Evolutionary conservation across 1,140 invertebrate genomes (phyloP), one percentile per base, ranked within the genome.

Genomic region (Orchesella cincta): DNA sequence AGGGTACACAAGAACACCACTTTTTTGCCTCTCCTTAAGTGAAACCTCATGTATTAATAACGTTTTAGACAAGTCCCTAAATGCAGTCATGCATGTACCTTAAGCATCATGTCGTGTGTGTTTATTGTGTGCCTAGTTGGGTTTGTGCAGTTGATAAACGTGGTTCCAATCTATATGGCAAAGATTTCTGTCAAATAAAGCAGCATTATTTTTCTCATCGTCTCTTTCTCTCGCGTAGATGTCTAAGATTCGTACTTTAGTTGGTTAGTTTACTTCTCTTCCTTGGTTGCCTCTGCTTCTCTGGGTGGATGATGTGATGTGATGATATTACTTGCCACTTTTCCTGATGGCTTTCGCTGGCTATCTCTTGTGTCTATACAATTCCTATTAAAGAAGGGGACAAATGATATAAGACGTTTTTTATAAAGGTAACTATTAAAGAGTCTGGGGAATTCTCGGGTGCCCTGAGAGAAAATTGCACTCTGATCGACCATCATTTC

Each of bases 401-500:
- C 39, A 46, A 46, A 46, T 46, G 39, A 46, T 46, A 46, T 46
- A 46, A 46, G 39, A 18, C 39, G 39, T 46, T 46, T 5, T 18
- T 46, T 46, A n/a, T 46, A 46, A 18, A 18, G 5, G 18, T 5
- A 46, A 46, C 39, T 46, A n/a, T 57, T 57, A 57, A 57, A 23
- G 52, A 57, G 52, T 57, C 14, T 57, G 39, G 39, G 39, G 39
- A 46, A 46, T 46, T 46, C 39, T 46, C 5, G 39, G 5, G 23
- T 57, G 52, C 52, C 52, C 52, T 57, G 8, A 57, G 52, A 57
- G 52, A 57, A 57, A 57, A 57, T 57, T 57, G 52, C 52, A 57
- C 52, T 57, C 14, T 57, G 52, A 57, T 57, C 52, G 52, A 26
- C 52, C 52, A 57, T 57, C 52, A 57, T 57, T 57, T 57, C 52